phyloP scores from a whole-genome alignment of 1,140 invertebrate species.

The Panagrolaimus sp. region DNA sequence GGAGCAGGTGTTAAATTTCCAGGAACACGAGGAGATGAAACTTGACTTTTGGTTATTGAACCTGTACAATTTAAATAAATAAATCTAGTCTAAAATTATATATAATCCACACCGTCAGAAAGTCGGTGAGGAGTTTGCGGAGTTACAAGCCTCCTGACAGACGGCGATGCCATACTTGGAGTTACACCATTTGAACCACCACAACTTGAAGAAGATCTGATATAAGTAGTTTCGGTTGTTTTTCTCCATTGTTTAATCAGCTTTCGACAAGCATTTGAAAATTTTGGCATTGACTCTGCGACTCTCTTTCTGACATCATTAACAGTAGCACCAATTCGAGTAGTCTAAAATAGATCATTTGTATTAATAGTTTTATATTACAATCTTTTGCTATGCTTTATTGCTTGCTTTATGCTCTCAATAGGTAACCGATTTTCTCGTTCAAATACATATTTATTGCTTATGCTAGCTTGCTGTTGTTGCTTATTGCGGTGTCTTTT shows the following conservation, averaged over 20 bases:
- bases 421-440: too few species aligned
- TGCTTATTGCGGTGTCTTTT: too few species aligned
- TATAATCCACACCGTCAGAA: background rate
- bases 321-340: background rate
- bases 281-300: background rate
- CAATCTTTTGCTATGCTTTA: too few species aligned
- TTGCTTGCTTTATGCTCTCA: too few species aligned
- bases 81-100: too few species aligned
- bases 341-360: background rate
- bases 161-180: background rate
- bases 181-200: conserved; percentile 7
- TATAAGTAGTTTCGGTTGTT: background rate
- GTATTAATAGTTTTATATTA: too few species aligned
- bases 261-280: background rate
- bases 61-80: conserved; percentile 5
- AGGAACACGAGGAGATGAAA: background rate
- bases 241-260: conserved; percentile 12
- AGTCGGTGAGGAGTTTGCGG: conserved; percentile 6
- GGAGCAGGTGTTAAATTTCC: background rate
- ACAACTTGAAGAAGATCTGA: background rate
- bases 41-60: background rate
- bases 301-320: conserved; percentile 9
- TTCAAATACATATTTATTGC: too few species aligned
- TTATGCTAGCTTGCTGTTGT: too few species aligned
- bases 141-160: background rate